Evolutionary conservation across 2,888 invertebrate genomes (phyloP), one percentile per base, ranked within the genome.

Genomic region (Lumbricus terrestris): DNA sequence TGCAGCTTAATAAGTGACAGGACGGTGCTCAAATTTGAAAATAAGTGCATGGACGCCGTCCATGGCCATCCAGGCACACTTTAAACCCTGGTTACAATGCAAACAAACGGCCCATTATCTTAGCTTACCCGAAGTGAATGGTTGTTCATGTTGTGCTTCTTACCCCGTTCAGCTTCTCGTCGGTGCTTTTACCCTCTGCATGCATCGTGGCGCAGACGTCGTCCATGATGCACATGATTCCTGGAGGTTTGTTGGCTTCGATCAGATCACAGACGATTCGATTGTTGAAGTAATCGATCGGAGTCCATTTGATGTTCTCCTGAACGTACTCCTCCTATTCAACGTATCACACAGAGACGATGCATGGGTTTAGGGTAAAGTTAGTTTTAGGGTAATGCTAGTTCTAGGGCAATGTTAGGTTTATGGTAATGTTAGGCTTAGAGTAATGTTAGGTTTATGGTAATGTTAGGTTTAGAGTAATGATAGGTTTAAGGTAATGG

Each of bases 161-260:
- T 90, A 94, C 94, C 94, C 96, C 96, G 91, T 96, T 94, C 37
- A 95, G 92, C 92, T 96, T 92, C 11, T 90, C 90, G 54, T 91
- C 92, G 15, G 91, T 96, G 0, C 96, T 96, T 89, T 96, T 96
- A 23, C 96, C 96, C 90, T 96, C 96, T 11, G 96, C 96, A 94
- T 96, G 96, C 94, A 96, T 95, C 54, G 96, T 96, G 16, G 96
- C 96, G 94, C 96, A 97, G 1, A 96, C 96, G 94, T 97, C 97
- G 93, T 97, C 96, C 89, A 97, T 94, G 16, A 96, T 95, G 92
- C 96, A 95, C 95, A 97, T 96, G 89, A 97, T 95, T 89, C 96
- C 97, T 8, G 96, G 96, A 6, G 95, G 95, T 69, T 95, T 95
- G 92, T 95, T 95, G 93, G 96, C 96, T 94, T 97, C 97, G 90